Base-by-base conservation (phyloP, 64 coral and sea anemone species). In the Stichodactyla mertensii region DNA sequence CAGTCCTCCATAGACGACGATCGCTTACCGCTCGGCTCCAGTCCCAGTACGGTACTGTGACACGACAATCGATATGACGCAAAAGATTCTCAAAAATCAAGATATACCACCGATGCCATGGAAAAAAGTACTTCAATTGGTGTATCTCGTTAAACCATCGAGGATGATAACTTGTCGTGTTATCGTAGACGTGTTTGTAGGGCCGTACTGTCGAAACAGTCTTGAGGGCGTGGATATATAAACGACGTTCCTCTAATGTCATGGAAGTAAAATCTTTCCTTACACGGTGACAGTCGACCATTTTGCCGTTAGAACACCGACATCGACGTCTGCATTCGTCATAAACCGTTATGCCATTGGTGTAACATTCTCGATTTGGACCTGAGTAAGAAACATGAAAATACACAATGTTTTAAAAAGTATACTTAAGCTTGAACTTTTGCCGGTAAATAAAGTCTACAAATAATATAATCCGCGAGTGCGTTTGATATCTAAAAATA, bases 11-110 rank as follows among this genome's bases (percentile, higher is more conserved):
- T n/a, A 89, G 22, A 14, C 69, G 55, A 13, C 67, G 70, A 19
- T 61, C 61, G 19, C 80, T 60, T 14, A 79, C 84, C 19, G 94
- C 90, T 66, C 87, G 84, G 31, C 84, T 82, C 90, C 90, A 89
- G 87, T 95, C 56, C 93, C 93, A 95, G 64, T 92, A 95, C 4
- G 93, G 93, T 22, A 95, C 90, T 7, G 90, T 95, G 12, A 95
- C 87, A 6, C 93, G 93, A 13, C 93, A 95, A 28, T 95, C 93
- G 10, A 95, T 58, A 22, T 83, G 55, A 51, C 93, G 90, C 8
- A 95, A 77, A 14, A 95, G 64, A 52, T 92, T 95, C 80, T 95
- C 93, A 15, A 95, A 87, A 3, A 78, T 19, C 20, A 92, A 59
- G 0, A 95, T 54, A 77, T 92, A 95, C 90, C 90, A 89, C 0